Conservation (phyloP, 2,888 invertebrate genomes). For the Trichogramma evanescens region DNA sequence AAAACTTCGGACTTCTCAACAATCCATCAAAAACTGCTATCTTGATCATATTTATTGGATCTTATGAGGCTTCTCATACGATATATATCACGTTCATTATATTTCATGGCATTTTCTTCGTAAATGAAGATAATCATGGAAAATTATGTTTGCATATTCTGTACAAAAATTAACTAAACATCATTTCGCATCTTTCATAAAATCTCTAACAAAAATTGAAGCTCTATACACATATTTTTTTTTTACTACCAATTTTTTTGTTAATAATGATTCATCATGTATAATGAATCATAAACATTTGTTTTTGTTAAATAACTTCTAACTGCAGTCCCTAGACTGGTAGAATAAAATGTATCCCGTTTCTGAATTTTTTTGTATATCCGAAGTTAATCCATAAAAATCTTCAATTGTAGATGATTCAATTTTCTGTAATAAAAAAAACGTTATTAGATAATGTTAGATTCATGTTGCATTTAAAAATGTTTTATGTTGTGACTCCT, state of each 20-base stretch:
- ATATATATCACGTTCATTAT: too few relatives aligned
- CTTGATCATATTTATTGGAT: too few relatives aligned
- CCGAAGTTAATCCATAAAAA: conserved; percentile 97
- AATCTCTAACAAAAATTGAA: conserved; percentile 15
- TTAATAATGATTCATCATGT: neutral
- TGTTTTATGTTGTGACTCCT: conserved; percentile 46
- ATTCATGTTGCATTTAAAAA: neutral
- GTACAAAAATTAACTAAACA: conserved; percentile 22
- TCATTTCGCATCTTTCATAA: conserved; percentile 17
- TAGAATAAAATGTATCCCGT: conserved; percentile 99
- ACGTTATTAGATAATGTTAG: conserved; percentile 6
- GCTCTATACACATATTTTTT: conserved; percentile 3
- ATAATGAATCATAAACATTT: conserved; percentile 15
- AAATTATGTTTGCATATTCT: conserved; percentile 15
- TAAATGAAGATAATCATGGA: conserved; percentile 18
- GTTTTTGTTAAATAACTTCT: conserved; percentile 24
- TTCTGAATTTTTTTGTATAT: conserved; percentile 98
- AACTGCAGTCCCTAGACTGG: conserved; percentile 77
- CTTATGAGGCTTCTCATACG: too few relatives aligned
- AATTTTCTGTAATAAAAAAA: conserved; percentile 74
- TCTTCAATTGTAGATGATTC: conserved; percentile 99
- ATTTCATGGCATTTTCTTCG: conserved; percentile 15
- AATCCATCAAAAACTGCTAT: neutral
- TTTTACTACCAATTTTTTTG: conserved; percentile 12
- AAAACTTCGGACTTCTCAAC: neutral